Evolutionary conservation across 2,113 vertebrate genomes (phyloP).

Genomic region (Hemicordylus capensis): DNA sequence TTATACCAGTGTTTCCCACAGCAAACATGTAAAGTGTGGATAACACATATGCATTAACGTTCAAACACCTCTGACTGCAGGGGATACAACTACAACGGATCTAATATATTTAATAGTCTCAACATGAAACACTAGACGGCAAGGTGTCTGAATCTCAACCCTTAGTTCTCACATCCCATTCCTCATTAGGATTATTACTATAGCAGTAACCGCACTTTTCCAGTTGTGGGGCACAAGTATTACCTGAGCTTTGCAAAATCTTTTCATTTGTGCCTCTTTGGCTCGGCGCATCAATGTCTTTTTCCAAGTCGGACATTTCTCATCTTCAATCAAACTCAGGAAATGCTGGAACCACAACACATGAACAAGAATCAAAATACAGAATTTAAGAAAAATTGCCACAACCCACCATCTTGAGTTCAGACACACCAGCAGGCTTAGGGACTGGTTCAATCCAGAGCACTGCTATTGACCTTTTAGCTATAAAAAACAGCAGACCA

Average conservation of each 20-base stretch:
- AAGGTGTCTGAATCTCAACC: neutral
- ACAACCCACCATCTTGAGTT: neutral
- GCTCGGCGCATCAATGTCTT: constrained; percentile 81
- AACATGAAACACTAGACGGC: neutral
- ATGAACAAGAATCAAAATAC: neutral
- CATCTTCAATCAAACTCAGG: constrained; percentile 59
- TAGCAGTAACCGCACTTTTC: neutral
- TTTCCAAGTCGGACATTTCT: constrained; percentile 79
- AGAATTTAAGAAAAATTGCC: neutral
- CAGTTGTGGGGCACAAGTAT: neutral
- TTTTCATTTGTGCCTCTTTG: constrained; percentile 83
- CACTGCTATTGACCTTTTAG: neutral
- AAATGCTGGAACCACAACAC: constrained; percentile 19
- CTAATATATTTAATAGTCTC: neutral
- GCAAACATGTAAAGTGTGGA: too few relatives aligned
- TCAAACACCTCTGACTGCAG: too few relatives aligned
- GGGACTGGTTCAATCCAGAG: neutral
- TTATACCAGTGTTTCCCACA: neutral
- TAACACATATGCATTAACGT: too few relatives aligned
- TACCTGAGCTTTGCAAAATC: constrained; percentile 90
- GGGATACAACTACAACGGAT: too few relatives aligned
- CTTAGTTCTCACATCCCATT: neutral
- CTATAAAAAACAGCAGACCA: neutral
- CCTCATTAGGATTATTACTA: neutral
- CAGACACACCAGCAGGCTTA: neutral